phyloP scores from a whole-genome alignment of 2,888 invertebrate genomes.

The Oligia fasciuncula region DNA sequence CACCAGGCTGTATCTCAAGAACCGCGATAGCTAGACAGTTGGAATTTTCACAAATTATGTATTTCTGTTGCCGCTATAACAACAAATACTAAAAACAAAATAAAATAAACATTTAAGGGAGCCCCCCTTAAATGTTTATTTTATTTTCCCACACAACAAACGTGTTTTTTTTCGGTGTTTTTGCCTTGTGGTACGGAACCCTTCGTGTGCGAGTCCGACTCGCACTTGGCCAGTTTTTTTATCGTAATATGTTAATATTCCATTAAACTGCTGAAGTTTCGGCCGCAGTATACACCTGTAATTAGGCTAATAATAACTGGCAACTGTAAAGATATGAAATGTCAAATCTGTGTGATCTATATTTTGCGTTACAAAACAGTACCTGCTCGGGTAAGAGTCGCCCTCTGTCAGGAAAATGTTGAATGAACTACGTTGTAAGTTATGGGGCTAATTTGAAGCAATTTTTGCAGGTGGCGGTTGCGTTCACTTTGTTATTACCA shows the following conservation, averaged over 20 bases:
- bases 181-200: too few species aligned
- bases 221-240: too few species aligned
- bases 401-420: slow-evolving; percentile 7
- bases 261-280: neutral
- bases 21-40: too few species aligned
- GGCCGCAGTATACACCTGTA: neutral
- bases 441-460: neutral
- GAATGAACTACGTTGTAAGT: neutral
- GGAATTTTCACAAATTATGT: too few species aligned
- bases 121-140: too few species aligned
- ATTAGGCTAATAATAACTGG: neutral
- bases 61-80: too few species aligned
- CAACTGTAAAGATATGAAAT: neutral
- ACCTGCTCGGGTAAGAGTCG: neutral
- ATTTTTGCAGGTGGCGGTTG: slow-evolving; percentile 15
- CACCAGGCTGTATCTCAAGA: too few species aligned
- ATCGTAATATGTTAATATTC: neutral
- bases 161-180: too few species aligned
- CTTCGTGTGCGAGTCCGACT: too few species aligned
- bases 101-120: too few species aligned
- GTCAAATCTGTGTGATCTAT: neutral
- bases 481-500: neutral
- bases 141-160: too few species aligned
- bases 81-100: too few species aligned
- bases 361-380: neutral